Evolutionary conservation across 1,140 invertebrate species (phyloP), one percentile per base, ranked within the genome.

Genomic region (Neotoxoptera formosana): DNA sequence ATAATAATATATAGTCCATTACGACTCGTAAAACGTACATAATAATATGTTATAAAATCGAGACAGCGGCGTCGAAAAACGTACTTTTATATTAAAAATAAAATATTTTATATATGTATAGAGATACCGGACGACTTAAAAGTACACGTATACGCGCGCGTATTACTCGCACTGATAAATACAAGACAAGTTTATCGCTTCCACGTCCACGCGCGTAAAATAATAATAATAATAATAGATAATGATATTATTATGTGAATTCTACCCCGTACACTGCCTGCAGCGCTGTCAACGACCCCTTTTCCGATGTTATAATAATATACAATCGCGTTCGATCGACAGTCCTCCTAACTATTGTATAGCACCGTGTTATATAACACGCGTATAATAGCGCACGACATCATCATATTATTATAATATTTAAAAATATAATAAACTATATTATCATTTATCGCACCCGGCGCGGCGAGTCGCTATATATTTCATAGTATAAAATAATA

Each of bases 211-310:
- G n/a, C 17, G n/a, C 34, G 76, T 86, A 86, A 45, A 86, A 84
- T 84, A 84, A 41, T 84, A 41, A 84, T 84, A 83, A 34, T 67
- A 67, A 76, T 76, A 76, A 81, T 81, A 83, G 23, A 83, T 83
- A 83, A 83, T 83, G 17, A 41, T 11, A 84, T 84, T 84, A 84
- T 84, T 9, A 84, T 45, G 36, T 84, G 9, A 41, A 84, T 41
- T 87, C 47, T 48, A 47, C 86, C 45, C 45, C 30, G 30, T 48
- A 11, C 20, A 7, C 47, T 60, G 86, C n/a, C 11, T 25, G 36
- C n/a, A n/a, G n/a, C 17, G 47, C 84, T 86, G 84, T 86, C 84
- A 47, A 86, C 84, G 84, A 86, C 84, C 41, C 84, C 11, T 47
- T 47, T 86, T 30, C 25, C 8, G 25, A 45, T 30, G 17, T 45